Conservation (phyloP, 2,888 invertebrate genomes). For the Aproaerema taeniolella region DNA sequence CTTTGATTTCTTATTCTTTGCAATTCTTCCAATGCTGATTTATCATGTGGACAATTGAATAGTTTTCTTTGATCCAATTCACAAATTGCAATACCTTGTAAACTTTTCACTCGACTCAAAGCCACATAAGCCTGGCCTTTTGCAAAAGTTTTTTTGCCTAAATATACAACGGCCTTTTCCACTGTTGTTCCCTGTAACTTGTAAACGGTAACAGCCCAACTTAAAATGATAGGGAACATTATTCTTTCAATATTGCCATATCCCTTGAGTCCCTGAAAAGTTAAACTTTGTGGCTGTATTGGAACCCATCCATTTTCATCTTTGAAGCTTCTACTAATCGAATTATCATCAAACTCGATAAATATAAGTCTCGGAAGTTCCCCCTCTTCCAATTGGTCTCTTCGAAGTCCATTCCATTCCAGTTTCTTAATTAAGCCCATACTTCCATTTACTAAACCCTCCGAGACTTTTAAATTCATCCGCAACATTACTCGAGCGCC, state of each 20-base stretch:
- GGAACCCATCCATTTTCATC: background rate
- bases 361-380: background rate
- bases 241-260: slow-evolving; percentile 26
- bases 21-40: too few relatives aligned
- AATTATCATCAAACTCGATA: background rate
- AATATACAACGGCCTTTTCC: slow-evolving; percentile 27
- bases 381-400: background rate
- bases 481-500: background rate
- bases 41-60: too few relatives aligned
- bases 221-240: slow-evolving; percentile 28
- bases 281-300: background rate
- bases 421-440: background rate
- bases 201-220: slow-evolving; percentile 30
- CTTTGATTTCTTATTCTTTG: too few relatives aligned
- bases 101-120: too few relatives aligned
- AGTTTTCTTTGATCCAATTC: too few relatives aligned
- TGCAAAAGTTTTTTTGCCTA: too few relatives aligned
- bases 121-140: too few relatives aligned
- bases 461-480: background rate
- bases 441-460: background rate
- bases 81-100: too few relatives aligned
- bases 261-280: slow-evolving; percentile 23
- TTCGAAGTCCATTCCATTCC: background rate
- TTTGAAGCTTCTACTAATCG: background rate
- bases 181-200: too few relatives aligned